phyloP scores from a whole-genome alignment of 35 echinoderm and acorn worm genomes.

The Heliocidaris tuberculata region DNA sequence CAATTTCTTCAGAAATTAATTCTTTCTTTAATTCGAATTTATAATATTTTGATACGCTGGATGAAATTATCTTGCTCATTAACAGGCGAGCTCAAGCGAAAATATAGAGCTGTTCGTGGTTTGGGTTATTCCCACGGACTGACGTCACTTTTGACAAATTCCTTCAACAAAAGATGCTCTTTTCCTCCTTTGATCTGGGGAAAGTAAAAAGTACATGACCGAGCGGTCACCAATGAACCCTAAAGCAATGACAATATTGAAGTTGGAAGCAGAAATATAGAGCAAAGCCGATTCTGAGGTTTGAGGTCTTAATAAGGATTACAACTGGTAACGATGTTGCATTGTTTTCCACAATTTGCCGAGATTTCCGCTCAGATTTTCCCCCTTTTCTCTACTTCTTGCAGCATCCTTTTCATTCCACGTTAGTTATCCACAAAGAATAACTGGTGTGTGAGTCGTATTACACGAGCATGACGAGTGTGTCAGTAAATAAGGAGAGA shows the following conservation, averaged over 20 bases:
- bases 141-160: neutral
- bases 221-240: neutral
- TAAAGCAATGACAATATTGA: slow-evolving; percentile 18
- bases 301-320: slow-evolving; percentile 24
- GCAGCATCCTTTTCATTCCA: neutral
- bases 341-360: slow-evolving; percentile 24
- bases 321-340: slow-evolving; percentile 23
- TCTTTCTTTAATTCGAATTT: too few relatives aligned
- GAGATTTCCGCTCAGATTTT: slow-evolving; percentile 49
- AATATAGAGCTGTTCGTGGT: neutral
- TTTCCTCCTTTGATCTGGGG: neutral
- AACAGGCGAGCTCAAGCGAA: neutral
- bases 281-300: slow-evolving; percentile 19
- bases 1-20: too few relatives aligned
- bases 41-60: neutral
- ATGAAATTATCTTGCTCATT: neutral
- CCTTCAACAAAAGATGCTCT: neutral
- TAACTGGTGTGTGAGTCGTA: neutral
- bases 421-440: neutral
- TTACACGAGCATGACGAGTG: neutral
- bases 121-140: neutral
- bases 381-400: neutral
- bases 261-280: neutral
- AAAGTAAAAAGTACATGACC: neutral
- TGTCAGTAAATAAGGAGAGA: slow-evolving; percentile 11